Evolutionary conservation across 2,797 vertebrate genomes (phyloP).

Genomic region (Parauchenoglanis punctatus): DNA sequence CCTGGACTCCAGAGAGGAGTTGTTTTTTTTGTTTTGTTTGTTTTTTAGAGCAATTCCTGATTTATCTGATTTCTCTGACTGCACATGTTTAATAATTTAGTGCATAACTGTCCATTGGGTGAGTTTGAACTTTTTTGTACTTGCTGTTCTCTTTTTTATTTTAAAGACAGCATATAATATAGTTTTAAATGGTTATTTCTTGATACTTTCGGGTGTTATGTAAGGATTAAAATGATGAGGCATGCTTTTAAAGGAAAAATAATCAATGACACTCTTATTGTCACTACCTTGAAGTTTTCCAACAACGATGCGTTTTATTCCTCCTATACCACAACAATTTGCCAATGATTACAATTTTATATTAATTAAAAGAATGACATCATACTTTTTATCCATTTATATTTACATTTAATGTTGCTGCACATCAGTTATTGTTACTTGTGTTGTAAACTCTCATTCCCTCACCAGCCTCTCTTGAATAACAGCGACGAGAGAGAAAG

Average conservation of each 20-base stretch:
- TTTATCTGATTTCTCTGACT: slow-evolving; percentile 33
- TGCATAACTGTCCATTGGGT: slow-evolving; percentile 26
- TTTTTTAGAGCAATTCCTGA: not conserved
- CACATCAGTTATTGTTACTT: not conserved
- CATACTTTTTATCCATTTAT: not conserved
- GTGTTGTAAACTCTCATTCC: not conserved
- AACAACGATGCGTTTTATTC: not conserved
- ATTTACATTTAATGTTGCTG: not conserved
- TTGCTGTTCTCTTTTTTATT: not conserved
- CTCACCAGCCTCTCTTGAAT: not conserved
- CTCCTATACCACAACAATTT: not conserved
- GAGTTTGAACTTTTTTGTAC: not conserved
- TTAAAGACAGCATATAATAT: not conserved
- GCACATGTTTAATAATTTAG: slow-evolving; percentile 63
- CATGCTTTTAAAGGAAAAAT: not conserved
- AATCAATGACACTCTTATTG: not conserved
- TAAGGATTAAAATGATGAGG: not conserved
- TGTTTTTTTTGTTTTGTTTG: not conserved
- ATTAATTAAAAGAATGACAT: not conserved
- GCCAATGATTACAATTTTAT: not conserved
- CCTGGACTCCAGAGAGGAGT: slow-evolving; percentile 30
- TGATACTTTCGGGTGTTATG: not conserved
- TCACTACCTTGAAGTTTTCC: not conserved
- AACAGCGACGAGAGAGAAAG: not conserved
- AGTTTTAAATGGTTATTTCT: not conserved